Percentiles rank a stretch among this genome's conserved stretches.
Evolutionary conservation across 2,888 invertebrate genomes (phyloP).

Genomic region (Trachelus tabidus): DNA sequence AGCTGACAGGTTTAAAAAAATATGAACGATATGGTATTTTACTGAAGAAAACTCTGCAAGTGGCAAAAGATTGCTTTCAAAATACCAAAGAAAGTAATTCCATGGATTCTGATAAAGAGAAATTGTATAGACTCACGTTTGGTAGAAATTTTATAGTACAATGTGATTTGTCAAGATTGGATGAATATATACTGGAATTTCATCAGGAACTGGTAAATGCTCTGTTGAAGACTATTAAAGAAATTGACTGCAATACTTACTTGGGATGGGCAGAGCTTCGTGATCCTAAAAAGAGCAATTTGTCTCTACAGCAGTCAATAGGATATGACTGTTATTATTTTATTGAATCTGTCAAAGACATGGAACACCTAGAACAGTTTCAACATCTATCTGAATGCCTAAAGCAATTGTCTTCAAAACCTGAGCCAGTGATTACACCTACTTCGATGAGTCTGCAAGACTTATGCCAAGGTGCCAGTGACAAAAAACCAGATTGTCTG

Average conservation of each 20-base stretch:
- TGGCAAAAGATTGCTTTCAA: constrained; percentile 36
- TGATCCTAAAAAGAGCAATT: constrained; percentile 39
- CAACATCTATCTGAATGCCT: constrained; percentile 45
- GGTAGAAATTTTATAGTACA: constrained; percentile 34
- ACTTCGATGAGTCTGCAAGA: constrained; percentile 38
- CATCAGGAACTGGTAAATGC: constrained; percentile 39
- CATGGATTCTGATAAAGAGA: constrained; percentile 24
- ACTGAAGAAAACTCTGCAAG: constrained; percentile 42
- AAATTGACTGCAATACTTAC: constrained; percentile 50
- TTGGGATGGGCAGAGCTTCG: constrained; percentile 54
- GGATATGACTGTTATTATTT: constrained; percentile 50
- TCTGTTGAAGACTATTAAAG: constrained; percentile 47
- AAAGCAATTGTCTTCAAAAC: constrained; percentile 46
- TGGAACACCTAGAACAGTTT: constrained; percentile 32
- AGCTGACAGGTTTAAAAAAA: constrained; percentile 24
- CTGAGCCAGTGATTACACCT: constrained; percentile 25
- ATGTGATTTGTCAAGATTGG: constrained; percentile 22
- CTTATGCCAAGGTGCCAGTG: constrained; percentile 32
- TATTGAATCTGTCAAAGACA: constrained; percentile 35
- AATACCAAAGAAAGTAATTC: constrained; percentile 11
- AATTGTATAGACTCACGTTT: constrained; percentile 49
- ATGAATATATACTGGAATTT: constrained; percentile 28
- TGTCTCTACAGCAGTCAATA: constrained; percentile 53
- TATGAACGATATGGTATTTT: constrained; percentile 43
- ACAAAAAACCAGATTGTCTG: constrained; percentile 38